phyloP scores from a whole-genome alignment of 2,888 invertebrate species.

The Azorinus chamasolen region DNA sequence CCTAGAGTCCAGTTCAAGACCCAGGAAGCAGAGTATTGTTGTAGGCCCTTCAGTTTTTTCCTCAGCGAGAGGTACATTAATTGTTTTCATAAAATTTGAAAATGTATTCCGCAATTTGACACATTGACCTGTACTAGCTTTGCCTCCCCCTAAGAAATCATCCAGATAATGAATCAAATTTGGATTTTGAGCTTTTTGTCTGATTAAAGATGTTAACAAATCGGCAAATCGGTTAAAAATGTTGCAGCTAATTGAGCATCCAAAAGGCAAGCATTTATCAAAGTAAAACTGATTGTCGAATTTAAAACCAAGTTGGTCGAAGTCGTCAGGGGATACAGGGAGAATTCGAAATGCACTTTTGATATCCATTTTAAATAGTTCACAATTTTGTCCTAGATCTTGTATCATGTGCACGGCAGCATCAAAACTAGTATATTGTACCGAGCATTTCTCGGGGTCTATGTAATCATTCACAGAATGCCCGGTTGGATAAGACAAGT shows the following conservation, averaged over 20 bases:
- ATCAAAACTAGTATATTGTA: conserved; percentile 21
- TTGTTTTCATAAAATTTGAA: neutral
- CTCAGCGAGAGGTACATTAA: conserved; percentile 19
- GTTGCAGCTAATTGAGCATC: conserved; percentile 29
- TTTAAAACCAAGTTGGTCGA: conserved; percentile 34
- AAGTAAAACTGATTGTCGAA: conserved; percentile 37
- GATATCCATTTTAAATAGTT: conserved; percentile 16
- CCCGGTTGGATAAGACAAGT: conserved; percentile 36
- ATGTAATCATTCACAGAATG: conserved; percentile 46
- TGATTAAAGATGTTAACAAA: conserved; percentile 16
- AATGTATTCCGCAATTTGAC: neutral
- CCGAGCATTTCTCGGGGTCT: conserved; percentile 8
- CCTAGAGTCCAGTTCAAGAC: conserved; percentile 36
- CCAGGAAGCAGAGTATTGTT: conserved; percentile 19
- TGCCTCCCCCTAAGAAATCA: conserved; percentile 40
- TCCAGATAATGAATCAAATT: conserved; percentile 38
- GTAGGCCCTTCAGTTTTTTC: conserved; percentile 29
- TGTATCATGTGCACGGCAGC: conserved; percentile 1
- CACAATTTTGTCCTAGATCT: neutral
- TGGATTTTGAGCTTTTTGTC: neutral
- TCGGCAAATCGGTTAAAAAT: conserved; percentile 20
- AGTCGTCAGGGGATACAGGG: conserved; percentile 18
- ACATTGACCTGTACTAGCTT: conserved; percentile 2
- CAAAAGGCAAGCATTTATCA: conserved; percentile 44
- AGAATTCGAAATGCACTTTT: conserved; percentile 30